Base-by-base conservation (phyloP, 2,888 invertebrate genomes). In the Ectemnius cavifrons region DNA sequence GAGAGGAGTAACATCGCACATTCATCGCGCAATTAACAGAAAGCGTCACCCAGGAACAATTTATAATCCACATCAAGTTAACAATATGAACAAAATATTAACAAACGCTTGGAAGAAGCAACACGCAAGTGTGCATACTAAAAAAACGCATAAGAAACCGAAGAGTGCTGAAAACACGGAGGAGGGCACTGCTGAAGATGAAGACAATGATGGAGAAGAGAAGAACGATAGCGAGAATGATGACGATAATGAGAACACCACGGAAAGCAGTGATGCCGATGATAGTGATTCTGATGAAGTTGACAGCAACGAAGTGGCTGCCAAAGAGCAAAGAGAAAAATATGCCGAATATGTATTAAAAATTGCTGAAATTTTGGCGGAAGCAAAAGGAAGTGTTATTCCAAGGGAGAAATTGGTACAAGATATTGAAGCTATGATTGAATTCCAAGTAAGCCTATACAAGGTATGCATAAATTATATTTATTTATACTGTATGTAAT, bases 391-490 rank as follows among this genome's bases (percentile, higher is more conserved):
- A 11, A 75, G 78, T 3, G 27, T 65, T 14, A 63, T 87, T 11
- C 14, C 80, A 0, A n/a, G 72, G 8, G 68, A 82, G 16, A 75
- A 62, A 2, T 28, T 86, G 1, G 8, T 16, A 1, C 63, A 80
- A 46, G 84, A 87, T 28, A 67, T 85, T 6, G 45, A 74, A 6
- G 79, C 85, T 18, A 57, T 87, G 49, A 47, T 85, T 4, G 23
- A 80, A 4, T 87, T 87, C 46, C 81, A 86, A 20, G 61, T 64
- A 6, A 57, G 45, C 5, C 3, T 81, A 11, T 0, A n/a, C 2
- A 6, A 20, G 56, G 81, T 82, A 23, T 2, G 23, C 23, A 23
- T 3, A 23, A 3, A 23, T 23, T 2, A 23, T 23, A 57, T 70
- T 18, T 8, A 0, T 23, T 2, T 23, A 27, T 27, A 23, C 23